phyloP scores from a whole-genome alignment of 2,888 invertebrate genomes.

The Acronicta alni region DNA sequence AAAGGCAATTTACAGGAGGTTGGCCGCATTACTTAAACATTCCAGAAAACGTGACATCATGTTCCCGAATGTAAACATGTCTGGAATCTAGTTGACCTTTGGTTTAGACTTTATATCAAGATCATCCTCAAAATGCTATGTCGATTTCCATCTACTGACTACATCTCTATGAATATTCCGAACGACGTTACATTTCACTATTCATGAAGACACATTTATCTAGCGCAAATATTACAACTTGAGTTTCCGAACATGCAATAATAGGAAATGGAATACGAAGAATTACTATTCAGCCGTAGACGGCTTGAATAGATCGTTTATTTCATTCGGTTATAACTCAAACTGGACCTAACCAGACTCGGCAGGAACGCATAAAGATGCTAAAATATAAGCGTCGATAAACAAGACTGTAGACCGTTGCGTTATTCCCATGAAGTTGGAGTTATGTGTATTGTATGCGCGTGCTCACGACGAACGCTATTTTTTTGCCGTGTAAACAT shows the following conservation, averaged over 20 bases:
- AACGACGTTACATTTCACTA: not conserved
- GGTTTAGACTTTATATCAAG: conserved; percentile 49
- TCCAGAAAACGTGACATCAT: conserved; percentile 58
- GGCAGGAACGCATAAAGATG: conserved; percentile 42
- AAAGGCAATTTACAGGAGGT: conserved; percentile 37
- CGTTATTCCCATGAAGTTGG: conserved; percentile 68
- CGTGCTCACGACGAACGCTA: conserved; percentile 67
- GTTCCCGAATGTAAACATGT: conserved; percentile 51
- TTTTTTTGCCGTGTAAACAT: conserved; percentile 79
- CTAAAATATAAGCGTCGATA: conserved; percentile 52
- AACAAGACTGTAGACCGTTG: conserved; percentile 42
- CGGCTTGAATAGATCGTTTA: conserved; percentile 47
- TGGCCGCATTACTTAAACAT: conserved; percentile 48
- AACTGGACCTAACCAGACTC: conserved; percentile 41
- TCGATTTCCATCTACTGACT: conserved; percentile 35
- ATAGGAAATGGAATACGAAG: conserved; percentile 39
- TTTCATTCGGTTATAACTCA: conserved; percentile 48
- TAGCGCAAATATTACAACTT: conserved; percentile 37
- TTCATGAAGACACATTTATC: conserved; percentile 29
- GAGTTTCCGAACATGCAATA: conserved; percentile 35
- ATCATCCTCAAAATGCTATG: conserved; percentile 39
- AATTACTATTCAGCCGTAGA: conserved; percentile 35
- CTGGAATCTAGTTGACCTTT: conserved; percentile 57
- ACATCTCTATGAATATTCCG: conserved; percentile 31
- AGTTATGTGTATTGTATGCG: conserved; percentile 72